These are phyloP conservation scores for Drosophila sordidula DNA, from an alignment of 2,888 invertebrate species.

Conservation along the genomic window DNA sequence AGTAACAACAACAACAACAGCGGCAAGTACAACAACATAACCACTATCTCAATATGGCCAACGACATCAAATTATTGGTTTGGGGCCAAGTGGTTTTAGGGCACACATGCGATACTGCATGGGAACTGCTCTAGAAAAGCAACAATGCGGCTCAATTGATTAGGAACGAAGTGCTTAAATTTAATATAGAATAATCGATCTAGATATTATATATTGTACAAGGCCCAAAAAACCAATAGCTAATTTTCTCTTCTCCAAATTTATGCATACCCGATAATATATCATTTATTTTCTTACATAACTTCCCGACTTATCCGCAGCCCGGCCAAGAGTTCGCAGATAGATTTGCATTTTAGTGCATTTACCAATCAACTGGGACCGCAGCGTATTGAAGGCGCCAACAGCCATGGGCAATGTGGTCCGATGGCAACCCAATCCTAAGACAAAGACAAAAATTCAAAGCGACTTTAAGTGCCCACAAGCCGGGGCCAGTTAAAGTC, in stretches of 20 bases:
- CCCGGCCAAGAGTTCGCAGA: background rate
- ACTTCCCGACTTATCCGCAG: background rate
- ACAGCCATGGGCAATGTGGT: constrained; percentile 34
- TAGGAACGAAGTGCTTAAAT: background rate
- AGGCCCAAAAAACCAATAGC: background rate
- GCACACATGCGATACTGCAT: constrained; percentile 17
- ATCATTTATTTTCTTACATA: constrained; percentile 14
- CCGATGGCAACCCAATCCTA: constrained; percentile 22
- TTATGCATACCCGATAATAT: constrained; percentile 15
- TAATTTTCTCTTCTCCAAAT: background rate
- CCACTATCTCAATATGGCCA: constrained; percentile 49
- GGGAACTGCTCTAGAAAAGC: constrained; percentile 17
- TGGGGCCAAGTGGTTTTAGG: constrained; percentile 24
- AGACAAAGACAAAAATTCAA: constrained; percentile 66
- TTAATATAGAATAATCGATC: too few relatives aligned
- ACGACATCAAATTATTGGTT: constrained; percentile 66
- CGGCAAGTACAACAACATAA: background rate
- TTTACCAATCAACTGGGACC: constrained; percentile 24
- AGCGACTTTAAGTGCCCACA: constrained; percentile 71
- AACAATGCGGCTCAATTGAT: constrained; percentile 26
- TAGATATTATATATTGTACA: background rate
- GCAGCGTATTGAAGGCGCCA: constrained; percentile 44
- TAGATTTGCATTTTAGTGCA: constrained; percentile 16
- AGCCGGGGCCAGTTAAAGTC: constrained; percentile 41
- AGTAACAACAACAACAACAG: constrained; percentile 35